Base-by-base conservation (phyloP, 2,797 vertebrate species). In the Discoglossus pictus region DNA sequence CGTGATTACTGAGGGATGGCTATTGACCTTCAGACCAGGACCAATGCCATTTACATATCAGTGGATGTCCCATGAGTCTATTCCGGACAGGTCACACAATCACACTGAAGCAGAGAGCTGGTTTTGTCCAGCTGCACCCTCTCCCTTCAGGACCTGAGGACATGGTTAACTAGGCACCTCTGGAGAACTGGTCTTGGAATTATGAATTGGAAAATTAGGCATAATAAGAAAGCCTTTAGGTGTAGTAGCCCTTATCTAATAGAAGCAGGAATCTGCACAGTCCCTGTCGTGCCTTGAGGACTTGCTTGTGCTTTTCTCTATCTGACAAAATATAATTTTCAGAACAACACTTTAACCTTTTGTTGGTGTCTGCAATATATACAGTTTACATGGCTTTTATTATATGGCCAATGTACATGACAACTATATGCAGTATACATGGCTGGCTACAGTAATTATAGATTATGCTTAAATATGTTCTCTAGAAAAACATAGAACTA, bases 1-100 rank as follows among this genome's bases (percentile, higher is more conserved):
- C 60, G 72, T 75, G 65, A 51, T 78, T 83, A 77, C 75, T 73
- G 71, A 73, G 74, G 72, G 75, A 72, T 64, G 55, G 65, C 68
- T 65, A 20, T 63, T 86, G 85, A 88, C 78, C 84, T 88, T 79
- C 78, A 82, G 84, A 79, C 80, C 82, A 81, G 75, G 77, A 74
- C 70, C 76, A 77, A 74, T 76, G 78, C 84, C 69, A 74, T 86
- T 82, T 84, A 79, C 82, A 77, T 78, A 80, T 79, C 56, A 50
- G 71, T 68, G 75, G 42, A 64, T 23, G 73, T 88, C 84, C 79
- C 84, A 70, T 68, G 85, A 62, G 69, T 56, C 72, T 76, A 59
- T 81, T 76, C 77, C 68, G 80, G 78, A 84, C 75, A 74, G 78
- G 73, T 79, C 61, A 78, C 68, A 67, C 79, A 79, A 81, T 75